Base-by-base conservation (phyloP, 23 tunicate genomes). In the Aplidium turbinatum region DNA sequence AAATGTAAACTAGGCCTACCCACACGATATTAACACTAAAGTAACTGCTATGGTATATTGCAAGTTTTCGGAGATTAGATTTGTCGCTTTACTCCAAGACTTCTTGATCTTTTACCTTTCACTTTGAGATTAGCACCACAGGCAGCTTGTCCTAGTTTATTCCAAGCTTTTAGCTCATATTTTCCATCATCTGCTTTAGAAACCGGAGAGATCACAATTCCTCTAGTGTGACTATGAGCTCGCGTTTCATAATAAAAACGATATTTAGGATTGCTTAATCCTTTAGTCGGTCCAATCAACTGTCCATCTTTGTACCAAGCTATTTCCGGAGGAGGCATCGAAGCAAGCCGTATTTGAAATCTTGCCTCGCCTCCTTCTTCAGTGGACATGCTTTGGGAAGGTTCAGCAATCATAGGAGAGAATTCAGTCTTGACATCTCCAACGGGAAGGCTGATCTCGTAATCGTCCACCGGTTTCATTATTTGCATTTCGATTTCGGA, bases 291-390 rank as follows among this genome's bases (percentile, higher is more conserved):
- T 19, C 76, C 85, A 38, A 90, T 78, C 31, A 73, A 76, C 51
- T 75, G 38, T 31, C 95, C 99, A 51, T 94, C 90, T 65, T 94
- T 94, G 63, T 69, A 94, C 99, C 99, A 94, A 30, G 99, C 82
- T 11, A 91, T 48, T 65, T 91, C 95, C 6, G 97, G 97, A 31
- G 78, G 86, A 0, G 97, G 97, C 68, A 81, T 54, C 0, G 97
- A 81, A 11, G 90, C 90, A n/a, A 91, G 72, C 7, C 87, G 67
- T 1, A 85, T 91, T 79, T 81, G 79, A 61, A 91, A 84, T 6
- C 58, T 68, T 6, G 86, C 86, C 47, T 91, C 97, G 4, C 35
- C 75, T 19, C 87, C 91, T 73, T 79, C 75, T 28, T 21, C 36
- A 24, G 66, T 79, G 0, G 42, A 31, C 21, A 81, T 70, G 45